Base-by-base conservation (phyloP, 2,113 vertebrate species). In the Channa maculata region DNA sequence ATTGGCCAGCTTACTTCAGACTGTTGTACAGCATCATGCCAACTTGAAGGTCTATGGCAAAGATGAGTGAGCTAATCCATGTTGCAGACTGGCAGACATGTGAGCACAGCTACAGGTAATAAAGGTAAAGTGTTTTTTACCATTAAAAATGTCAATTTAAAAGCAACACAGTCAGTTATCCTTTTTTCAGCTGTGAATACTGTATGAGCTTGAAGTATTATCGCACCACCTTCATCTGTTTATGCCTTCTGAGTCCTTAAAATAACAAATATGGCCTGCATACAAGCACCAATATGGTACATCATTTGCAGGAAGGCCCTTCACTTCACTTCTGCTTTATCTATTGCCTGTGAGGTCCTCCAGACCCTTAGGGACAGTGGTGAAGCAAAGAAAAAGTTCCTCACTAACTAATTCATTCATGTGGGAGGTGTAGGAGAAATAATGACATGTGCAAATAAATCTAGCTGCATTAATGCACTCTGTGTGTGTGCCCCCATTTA, bases 391-490 rank as follows among this genome's bases (percentile, higher is more conserved):
- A 24, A 46, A 39, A n/a, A 66, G 46, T 33, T 68, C 11, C 6
- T 48, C 24, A 24, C 24, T 5, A 14, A 36, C 38, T 50, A 34
- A 59, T 74, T 57, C 64, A 38, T 49, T 41, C 3, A 43, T 33
- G 24, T 59, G 6, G 3, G 10, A 51, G 24, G 24, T 57, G 41
- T 37, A 33, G 5, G 15, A 33, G 64, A 54, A 6, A 62, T 37
- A 60, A 59, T 4, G 1, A 24, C 24, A 24, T 24, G 24, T 24
- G 41, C 36, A 8, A n/a, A 69, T 60, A 51, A n/a, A 70, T 64
- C 10, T 37, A 61, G 45, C 39, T 8, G 79, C 38, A 78, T 65
- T 64, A 60, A 55, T 44, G 54, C 43, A 62, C 5, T 7, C 13
- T 46, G 14, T 38, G 10, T 38, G 24, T 24, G 2, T 53, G 7